Evolutionary conservation across 1,140 invertebrate species (phyloP), one percentile per base, ranked within the genome.

Genomic region (Penaeus chinensis): DNA sequence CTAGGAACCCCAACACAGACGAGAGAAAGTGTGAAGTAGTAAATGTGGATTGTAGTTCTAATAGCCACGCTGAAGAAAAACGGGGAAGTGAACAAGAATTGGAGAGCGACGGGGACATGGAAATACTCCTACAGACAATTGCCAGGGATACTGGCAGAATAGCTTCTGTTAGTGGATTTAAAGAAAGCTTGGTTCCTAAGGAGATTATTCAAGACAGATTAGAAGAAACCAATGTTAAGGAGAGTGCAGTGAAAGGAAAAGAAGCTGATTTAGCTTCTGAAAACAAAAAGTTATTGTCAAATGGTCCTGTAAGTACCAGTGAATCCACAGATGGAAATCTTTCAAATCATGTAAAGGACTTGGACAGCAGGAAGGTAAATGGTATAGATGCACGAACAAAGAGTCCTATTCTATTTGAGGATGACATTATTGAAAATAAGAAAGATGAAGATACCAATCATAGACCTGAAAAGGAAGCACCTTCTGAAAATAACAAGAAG

Each of bases 91-190:
- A 62, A 82, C 8, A 82, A 4, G 61, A 65, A 82, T n/a, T 19
- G 7, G 79, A 82, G n/a, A 62, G 18, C 32, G 85, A 87, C 4
- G 62, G 66, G 37, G 86, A 78, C 20, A 82, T 87, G 32, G 81
- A 87, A 60, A 19, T 63, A 18, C 47, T 87, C n/a, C 61, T 87
- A 11, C 69, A 87, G 62, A 87, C 71, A 18, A 87, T 87, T 60
- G 66, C 82, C 20, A 76, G 81, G 37, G 86, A 87, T 69, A 87
- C 86, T 24, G 86, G 86, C 0, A 27, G 71, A 60, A 22, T 24
- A 54, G 47, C 66, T n/a, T 82, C 80, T 27, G 82, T 87, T 54
- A 22, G 82, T 32, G 86, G 86, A 22, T 22, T 77, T 60, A n/a
- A 79, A 22, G 85, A 87, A 54, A 62, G 22, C 20, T 76, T 87